Percentiles rank a stretch among this genome's conserved stretches.
phyloP scores from a whole-genome alignment of 2,113 vertebrate genomes.

The Peromyscus polionotus region DNA sequence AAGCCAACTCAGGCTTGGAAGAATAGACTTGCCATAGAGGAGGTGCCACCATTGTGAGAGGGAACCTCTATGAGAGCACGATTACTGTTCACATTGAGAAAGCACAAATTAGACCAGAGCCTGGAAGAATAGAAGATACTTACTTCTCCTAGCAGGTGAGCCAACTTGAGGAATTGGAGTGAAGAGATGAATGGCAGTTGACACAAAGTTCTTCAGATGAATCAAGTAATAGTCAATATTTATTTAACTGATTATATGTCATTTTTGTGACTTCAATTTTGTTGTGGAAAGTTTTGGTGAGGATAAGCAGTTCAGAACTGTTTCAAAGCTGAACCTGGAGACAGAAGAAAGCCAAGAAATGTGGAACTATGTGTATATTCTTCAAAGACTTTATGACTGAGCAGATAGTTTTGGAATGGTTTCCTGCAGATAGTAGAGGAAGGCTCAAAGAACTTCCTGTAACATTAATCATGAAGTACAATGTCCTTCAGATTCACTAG shows the following conservation, averaged over 20 bases:
- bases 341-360: conserved; percentile 45
- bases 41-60: neutral
- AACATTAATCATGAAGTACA: conserved; percentile 32
- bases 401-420: neutral
- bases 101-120: neutral
- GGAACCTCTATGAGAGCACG: neutral
- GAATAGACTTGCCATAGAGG: neutral
- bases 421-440: conserved; percentile 2
- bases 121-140: neutral
- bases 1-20: neutral
- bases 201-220: neutral
- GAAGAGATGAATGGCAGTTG: neutral
- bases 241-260: neutral
- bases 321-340: conserved; percentile 63
- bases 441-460: neutral
- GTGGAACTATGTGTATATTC: neutral
- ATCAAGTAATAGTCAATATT: neutral
- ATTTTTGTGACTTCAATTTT: conserved; percentile 64
- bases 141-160: neutral
- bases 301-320: conserved; percentile 7
- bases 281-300: conserved; percentile 13
- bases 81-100: neutral
- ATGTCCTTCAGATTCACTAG: neutral
- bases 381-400: conserved; percentile 9
- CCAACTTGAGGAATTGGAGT: neutral